These are phyloP conservation scores for Molorchus minor DNA, from an alignment of 2,888 invertebrate species.

Conservation along the genomic window DNA sequence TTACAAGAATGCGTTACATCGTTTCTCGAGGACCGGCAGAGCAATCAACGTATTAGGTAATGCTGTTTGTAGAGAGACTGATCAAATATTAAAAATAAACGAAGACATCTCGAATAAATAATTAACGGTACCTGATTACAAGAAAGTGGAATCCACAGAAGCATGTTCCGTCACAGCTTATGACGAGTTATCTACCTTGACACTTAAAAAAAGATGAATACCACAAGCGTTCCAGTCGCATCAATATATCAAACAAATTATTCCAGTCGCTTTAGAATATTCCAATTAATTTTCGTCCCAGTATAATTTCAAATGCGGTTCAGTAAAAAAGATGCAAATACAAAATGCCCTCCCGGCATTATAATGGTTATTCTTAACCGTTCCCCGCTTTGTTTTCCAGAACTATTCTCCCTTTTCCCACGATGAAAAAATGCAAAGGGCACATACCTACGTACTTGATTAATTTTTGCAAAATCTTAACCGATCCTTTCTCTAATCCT, in stretches of 20 bases:
- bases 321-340: not conserved
- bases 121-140: not conserved
- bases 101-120: no score
- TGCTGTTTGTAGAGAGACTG: no score
- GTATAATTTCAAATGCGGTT: not conserved
- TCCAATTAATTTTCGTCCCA: not conserved
- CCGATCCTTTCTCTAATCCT: constrained; percentile 39
- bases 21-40: no score
- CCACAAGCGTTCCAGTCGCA: not conserved
- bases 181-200: not conserved
- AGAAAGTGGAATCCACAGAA: not conserved
- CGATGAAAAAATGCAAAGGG: constrained; percentile 40
- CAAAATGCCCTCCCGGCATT: not conserved
- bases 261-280: not conserved
- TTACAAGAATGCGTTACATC: no score
- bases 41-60: no score
- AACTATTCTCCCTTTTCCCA: constrained; percentile 37
- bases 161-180: not conserved
- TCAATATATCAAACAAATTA: not conserved
- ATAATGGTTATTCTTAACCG: not conserved
- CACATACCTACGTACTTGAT: constrained; percentile 31
- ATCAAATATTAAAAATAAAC: no score
- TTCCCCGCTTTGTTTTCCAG: constrained; percentile 10
- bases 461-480: constrained; percentile 37
- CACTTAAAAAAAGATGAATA: not conserved